Evolutionary conservation across 2,113 vertebrate species (phyloP), one percentile per base, ranked within the genome.

Genomic region (Pungitius pungitius): DNA sequence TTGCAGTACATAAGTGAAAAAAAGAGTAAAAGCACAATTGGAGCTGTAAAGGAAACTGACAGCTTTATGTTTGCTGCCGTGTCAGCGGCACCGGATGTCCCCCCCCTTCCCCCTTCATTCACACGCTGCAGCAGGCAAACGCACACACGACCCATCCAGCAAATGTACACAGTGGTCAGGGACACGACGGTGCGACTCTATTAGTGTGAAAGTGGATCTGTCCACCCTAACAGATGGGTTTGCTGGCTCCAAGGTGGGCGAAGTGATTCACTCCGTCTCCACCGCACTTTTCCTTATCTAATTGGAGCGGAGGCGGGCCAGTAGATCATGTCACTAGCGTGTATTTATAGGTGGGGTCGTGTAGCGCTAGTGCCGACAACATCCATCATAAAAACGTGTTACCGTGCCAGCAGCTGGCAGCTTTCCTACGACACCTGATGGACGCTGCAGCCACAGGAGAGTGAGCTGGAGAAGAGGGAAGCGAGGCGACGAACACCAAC

Each of bases 261-360:
- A 54, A 35, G 54, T 78, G 71, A 85, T 82, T 75, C 71, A 86
- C 57, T 79, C 30, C 9, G 57, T 60, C 52, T 68, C 45, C 11
- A 52, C 78, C 78, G 65, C 60, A 69, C 80, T 80, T 72, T 79
- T 61, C 57, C 64, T 69, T 64, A 78, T 82, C 69, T 87, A 88
- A 88, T 74, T 89, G 84, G 73, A 72, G 43, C 0, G n/a, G 68
- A 76, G 74, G 63, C 69, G 54, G 71, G 45, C 42, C 69, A 70
- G 67, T 84, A 73, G 86, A 87, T 85, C 82, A 80, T 54, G 65
- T 77, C 70, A 60, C 55, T 76, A 69, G 75, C 60, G 65, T 64
- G 73, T 83, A 90, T 87, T 86, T 88, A 87, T 84, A 88, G 81
- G 69, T 69, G 61, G 84, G 87, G 73, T 80, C 81, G 67, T 13